Evolutionary conservation across 1,140 invertebrate species (phyloP).

Genomic region (Ceratosolen fusciceps): DNA sequence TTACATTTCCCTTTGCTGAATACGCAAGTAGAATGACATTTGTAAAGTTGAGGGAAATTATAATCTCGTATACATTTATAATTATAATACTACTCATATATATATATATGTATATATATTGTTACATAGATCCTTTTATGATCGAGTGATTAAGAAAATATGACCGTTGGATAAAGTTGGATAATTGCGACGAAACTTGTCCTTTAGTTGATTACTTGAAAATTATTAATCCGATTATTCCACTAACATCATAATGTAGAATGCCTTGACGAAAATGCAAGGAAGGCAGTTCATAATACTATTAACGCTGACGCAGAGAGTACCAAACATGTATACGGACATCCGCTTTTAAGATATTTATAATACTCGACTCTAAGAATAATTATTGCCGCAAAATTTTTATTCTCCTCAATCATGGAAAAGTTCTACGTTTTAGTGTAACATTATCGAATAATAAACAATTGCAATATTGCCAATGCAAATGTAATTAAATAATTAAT

Average conservation of each 20-base stretch:
- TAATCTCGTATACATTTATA: neutral
- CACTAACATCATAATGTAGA: neutral
- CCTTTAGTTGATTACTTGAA: neutral
- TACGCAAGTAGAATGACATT: constrained; percentile 1
- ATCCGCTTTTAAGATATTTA: too few species aligned
- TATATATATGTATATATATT: too few species aligned
- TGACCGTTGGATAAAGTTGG: neutral
- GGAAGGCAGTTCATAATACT: neutral
- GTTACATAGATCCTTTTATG: neutral
- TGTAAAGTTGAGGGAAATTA: constrained; percentile 10
- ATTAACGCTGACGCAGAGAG: neutral
- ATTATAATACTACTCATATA: neutral
- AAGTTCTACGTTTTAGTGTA: too few species aligned
- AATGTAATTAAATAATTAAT: too few species aligned
- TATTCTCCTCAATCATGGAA: too few species aligned
- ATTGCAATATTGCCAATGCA: too few species aligned
- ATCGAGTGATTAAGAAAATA: neutral
- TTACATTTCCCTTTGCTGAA: neutral
- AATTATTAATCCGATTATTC: neutral
- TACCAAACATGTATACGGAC: neutral
- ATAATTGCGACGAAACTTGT: constrained; percentile 6
- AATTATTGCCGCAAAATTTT: too few species aligned
- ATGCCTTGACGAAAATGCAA: neutral
- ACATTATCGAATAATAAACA: too few species aligned
- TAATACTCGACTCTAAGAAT: too few species aligned